Conservation (phyloP, 2,797 vertebrate genomes). For the Scolopax rusticola region DNA sequence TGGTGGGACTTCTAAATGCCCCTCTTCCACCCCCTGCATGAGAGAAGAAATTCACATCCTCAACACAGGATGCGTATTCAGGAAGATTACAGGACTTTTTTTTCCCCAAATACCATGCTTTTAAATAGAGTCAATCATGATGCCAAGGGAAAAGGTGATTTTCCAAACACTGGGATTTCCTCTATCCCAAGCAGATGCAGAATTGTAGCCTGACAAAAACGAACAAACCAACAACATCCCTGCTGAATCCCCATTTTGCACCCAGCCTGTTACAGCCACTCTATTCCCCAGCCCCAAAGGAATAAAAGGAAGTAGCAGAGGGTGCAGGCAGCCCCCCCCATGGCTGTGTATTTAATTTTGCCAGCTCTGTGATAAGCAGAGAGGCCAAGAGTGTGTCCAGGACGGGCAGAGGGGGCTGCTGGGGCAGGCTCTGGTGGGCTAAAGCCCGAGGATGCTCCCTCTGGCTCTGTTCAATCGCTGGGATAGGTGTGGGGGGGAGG, state of each 20-base stretch:
- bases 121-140: neutral
- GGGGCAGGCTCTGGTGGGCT: neutral
- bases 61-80: neutral
- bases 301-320: neutral
- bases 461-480: accelerated
- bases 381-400: accelerated
- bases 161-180: neutral
- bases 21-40: neutral
- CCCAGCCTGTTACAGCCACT: neutral
- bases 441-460: neutral
- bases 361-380: neutral
- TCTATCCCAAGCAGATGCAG: neutral
- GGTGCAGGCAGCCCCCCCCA: neutral
- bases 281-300: neutral
- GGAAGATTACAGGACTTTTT: neutral
- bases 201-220: neutral
- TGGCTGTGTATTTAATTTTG: accelerated
- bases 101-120: neutral
- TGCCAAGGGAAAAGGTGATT: neutral
- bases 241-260: neutral
- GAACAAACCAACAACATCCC: neutral
- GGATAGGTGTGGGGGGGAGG: neutral
- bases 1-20: neutral
- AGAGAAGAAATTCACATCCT: neutral
- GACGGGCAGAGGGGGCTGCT: neutral